Evolutionary conservation across 2,797 vertebrate genomes (phyloP), one percentile per base, ranked within the genome.

Genomic region (Scolopax bukidnonensis): DNA sequence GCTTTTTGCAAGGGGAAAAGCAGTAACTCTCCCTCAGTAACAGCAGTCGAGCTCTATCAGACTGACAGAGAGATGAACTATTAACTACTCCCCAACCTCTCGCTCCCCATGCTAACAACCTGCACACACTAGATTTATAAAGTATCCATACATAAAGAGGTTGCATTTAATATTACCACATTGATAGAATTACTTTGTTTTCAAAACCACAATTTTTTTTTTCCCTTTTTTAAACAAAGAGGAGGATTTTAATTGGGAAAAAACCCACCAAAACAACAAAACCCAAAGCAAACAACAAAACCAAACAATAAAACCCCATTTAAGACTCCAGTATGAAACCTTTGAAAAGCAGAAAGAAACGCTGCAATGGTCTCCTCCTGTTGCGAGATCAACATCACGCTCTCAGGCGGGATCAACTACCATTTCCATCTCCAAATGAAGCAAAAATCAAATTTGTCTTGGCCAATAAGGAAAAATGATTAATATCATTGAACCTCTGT

Each of bases 401-500:
- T 90, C 38, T 71, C 67, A 88, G 56, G 79, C 77, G 57, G 90
- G 77, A 91, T 79, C 82, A 93, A n/a, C 71, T 59, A 50, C 84
- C 40, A 48, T 73, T 93, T 90, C 89, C 77, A 38, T 23, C 76
- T 89, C 87, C 77, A 87, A 79, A 81, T 50, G 71, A 96, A 92
- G 79, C 36, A 92, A 91, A 92, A 95, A 69, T 89, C 74, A 64
- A 76, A 94, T 95, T 91, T 92, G 50, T 88, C 82, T 89, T 87
- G 77, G 89, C 60, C 93, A 94, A 75, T 90, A 73, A 81, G 20
- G 74, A 78, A 94, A 83, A 94, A 82, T 59, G 23, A 96, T 93
- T 77, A 92, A 81, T 89, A 90, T 56, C 81, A 65, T 5, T 57
- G 83, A 96, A 89, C 38, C 43, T 74, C 90, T 93, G 87, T 95